Conservation (phyloP, 2,888 invertebrate genomes). For the Siphlonurus alternatus region DNA sequence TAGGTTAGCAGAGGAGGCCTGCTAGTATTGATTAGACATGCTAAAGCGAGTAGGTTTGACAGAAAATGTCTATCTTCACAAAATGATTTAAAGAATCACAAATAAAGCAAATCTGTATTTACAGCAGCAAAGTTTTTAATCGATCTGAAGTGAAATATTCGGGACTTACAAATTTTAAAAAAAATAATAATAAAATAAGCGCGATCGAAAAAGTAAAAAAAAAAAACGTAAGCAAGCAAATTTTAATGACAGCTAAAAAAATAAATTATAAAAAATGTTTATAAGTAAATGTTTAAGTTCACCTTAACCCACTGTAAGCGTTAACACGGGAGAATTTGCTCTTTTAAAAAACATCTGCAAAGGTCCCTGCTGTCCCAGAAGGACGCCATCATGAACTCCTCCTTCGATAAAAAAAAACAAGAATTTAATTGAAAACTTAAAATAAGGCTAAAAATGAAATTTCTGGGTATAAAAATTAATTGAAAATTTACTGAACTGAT, state of each 20-base stretch:
- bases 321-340: not conserved
- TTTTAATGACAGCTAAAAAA: not conserved
- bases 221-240: not conserved
- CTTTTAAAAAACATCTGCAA: not conserved
- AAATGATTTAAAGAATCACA: not conserved
- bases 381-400: not conserved
- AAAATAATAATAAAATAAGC: too few species aligned
- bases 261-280: not conserved
- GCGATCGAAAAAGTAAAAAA: not conserved
- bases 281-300: too few species aligned
- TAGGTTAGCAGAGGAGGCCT: too few species aligned
- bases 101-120: not conserved
- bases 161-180: too few species aligned
- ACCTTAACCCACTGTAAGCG: not conserved
- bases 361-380: not conserved
- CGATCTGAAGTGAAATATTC: not conserved
- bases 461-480: too few species aligned
- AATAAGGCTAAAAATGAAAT: too few species aligned
- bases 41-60: not conserved
- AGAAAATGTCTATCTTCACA: not conserved
- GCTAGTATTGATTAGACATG: not conserved
- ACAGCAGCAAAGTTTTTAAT: not conserved
- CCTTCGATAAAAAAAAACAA: not conserved
- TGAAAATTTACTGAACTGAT: not conserved
- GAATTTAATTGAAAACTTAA: too few species aligned